phyloP scores from a whole-genome alignment of 2,797 vertebrate genomes.

The Phalanger gymnotis region DNA sequence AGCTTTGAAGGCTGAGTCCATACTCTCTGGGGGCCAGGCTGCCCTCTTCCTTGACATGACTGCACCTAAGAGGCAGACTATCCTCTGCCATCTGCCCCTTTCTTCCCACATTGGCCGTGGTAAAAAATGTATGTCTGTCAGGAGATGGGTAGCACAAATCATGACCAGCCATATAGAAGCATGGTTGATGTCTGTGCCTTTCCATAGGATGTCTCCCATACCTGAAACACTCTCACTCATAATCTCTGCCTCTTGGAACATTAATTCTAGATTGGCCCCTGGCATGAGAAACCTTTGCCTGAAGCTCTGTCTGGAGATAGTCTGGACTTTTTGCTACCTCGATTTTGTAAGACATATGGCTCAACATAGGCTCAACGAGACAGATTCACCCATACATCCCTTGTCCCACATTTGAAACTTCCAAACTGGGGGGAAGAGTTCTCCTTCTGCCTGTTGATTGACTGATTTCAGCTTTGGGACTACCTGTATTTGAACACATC shows the following conservation, averaged over 20 bases:
- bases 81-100: neutral
- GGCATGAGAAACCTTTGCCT: neutral
- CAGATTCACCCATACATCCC: accelerated
- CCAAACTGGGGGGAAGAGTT: neutral
- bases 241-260: neutral
- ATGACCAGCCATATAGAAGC: neutral
- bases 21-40: neutral
- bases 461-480: neutral
- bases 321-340: neutral
- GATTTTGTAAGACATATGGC: neutral
- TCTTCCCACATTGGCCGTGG: too few species aligned
- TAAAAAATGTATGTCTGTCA: neutral
- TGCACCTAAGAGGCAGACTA: neutral
- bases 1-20: neutral
- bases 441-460: neutral
- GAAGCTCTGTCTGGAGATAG: neutral
- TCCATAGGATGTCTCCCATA: neutral
- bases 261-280: neutral
- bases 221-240: neutral
- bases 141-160: neutral
- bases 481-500: neutral
- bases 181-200: neutral
- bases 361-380: neutral
- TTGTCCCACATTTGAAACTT: neutral
- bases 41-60: neutral